Evolutionary conservation across 2,113 vertebrate species (phyloP), one percentile per base, ranked within the genome.

Genomic region (Crocuta crocuta): DNA sequence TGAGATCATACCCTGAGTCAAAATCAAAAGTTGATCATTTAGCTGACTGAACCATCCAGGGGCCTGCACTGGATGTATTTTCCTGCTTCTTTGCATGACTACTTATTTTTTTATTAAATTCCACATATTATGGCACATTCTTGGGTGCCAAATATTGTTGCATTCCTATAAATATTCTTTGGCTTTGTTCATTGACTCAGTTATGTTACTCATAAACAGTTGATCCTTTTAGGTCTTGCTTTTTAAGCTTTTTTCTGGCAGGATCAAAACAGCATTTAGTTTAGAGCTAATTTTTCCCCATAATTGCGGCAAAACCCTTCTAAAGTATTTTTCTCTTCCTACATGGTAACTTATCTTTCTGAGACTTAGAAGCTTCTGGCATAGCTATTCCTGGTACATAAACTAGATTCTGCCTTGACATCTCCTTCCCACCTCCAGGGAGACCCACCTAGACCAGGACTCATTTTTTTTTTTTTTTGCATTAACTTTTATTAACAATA

Each of bases 51-150:
- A 55, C 53, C 53, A 55, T 17, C 16, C 53, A 55, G 17, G 53
- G 53, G 17, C 53, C 53, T 5, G 39, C 39, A 39, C 39, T 39
- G 39, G 39, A 55, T 94, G 6, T 71, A 28, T 87, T 94, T 89
- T 91, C 50, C 23, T 78, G 21, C 21, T 91, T 94, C 33, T 94
- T 97, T 58, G 4, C 10, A 65, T 43, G 26, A 2, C 43, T 84
- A 58, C 31, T 68, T 81, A 61, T 71, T 89, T 95, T 88, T 96
- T 55, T 10, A 78, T 48, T 94, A 55, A 90, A 53, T 97, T 28
- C 5, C 26, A 71, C 23, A 26, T 71, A 84, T 88, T 84, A 0
- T 71, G 31, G 76, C 65, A 68, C 28, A 7, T 82, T 94, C 5
- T 70, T n/a, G 53, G 24, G 13, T 48, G 6, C 28, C 55, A 45